Evolutionary conservation across 2,113 vertebrate genomes (phyloP).

Genomic region (Atherinomorus stipes): DNA sequence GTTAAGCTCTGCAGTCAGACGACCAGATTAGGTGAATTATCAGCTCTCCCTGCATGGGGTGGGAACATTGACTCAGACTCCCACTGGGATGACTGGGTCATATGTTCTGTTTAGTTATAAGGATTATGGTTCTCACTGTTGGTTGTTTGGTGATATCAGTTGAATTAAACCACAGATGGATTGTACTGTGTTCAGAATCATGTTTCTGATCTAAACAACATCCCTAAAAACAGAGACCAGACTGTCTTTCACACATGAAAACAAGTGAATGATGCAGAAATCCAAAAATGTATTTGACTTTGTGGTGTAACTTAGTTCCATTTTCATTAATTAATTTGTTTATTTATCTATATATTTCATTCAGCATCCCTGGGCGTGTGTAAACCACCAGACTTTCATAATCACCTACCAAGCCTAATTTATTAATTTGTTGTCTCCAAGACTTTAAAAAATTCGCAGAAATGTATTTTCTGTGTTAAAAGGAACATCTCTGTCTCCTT

Average conservation of each 20-base stretch:
- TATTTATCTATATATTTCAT: background rate
- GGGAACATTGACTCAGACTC: constrained; percentile 55
- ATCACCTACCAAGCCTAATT: too few species aligned
- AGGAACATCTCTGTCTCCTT: too few species aligned
- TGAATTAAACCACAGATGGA: too few species aligned
- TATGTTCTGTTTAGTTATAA: constrained; percentile 40
- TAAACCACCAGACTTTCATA: background rate
- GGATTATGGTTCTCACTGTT: constrained; percentile 47
- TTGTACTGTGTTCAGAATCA: too few species aligned
- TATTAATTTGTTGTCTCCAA: too few species aligned
- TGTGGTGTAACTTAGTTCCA: too few species aligned
- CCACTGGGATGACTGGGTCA: constrained; percentile 37
- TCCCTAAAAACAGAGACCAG: too few species aligned
- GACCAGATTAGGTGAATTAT: constrained; percentile 71
- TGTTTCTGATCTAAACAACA: too few species aligned
- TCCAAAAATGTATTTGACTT: background rate
- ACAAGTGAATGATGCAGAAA: background rate
- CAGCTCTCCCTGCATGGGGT: constrained; percentile 53
- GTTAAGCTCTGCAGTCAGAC: constrained; percentile 46
- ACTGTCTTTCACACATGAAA: too few species aligned
- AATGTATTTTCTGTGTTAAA: too few species aligned
- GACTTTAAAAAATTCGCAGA: too few species aligned
- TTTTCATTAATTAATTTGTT: too few species aligned
- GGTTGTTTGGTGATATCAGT: constrained; percentile 27
- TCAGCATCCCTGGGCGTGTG: background rate